A percentile compares a stretch with the other conserved stretches of the same genome.
Conservation (phyloP, 2,888 invertebrate genomes). For the Marasmarcha lunaedactyla region DNA sequence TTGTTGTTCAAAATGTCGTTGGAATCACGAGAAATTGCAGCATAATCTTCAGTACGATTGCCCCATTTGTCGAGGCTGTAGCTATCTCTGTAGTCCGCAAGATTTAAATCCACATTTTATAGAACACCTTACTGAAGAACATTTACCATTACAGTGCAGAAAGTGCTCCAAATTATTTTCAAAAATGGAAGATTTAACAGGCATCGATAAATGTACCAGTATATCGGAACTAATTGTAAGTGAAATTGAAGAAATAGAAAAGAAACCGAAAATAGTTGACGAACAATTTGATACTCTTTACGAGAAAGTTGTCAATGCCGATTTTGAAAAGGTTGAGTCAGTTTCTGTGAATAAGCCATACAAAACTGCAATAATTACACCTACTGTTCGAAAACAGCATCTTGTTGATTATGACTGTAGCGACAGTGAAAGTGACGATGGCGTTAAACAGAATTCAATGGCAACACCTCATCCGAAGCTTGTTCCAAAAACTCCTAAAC, state of each 20-base stretch:
- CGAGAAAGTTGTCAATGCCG: constrained; percentile 30
- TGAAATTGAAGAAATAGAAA: constrained; percentile 17
- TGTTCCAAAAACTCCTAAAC: constrained; percentile 37
- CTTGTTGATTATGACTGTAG: constrained; percentile 55
- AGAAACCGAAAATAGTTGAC: constrained; percentile 25
- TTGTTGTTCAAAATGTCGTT: constrained; percentile 53
- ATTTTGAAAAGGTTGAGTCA: constrained; percentile 36
- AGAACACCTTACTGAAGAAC: constrained; percentile 37
- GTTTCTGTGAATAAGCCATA: constrained; percentile 36
- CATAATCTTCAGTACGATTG: constrained; percentile 54
- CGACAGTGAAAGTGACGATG: constrained; percentile 34
- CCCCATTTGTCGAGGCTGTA: constrained; percentile 44
- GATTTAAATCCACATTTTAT: constrained; percentile 36
- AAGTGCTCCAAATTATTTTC: constrained; percentile 45
- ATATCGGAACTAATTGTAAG: constrained; percentile 42
- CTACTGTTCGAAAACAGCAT: constrained; percentile 38
- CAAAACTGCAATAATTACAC: constrained; percentile 54
- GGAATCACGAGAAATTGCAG: constrained; percentile 40
- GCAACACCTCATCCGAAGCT: constrained; percentile 32
- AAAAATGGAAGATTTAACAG: constrained; percentile 43
- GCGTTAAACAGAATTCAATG: constrained; percentile 16
- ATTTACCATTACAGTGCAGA: constrained; percentile 45
- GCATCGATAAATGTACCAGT: constrained; percentile 45
- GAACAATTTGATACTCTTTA: constrained; percentile 48
- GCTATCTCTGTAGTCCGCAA: constrained; percentile 39